Conservation (phyloP, 64 coral and sea anemone species). For the Stylophora pistillata region DNA sequence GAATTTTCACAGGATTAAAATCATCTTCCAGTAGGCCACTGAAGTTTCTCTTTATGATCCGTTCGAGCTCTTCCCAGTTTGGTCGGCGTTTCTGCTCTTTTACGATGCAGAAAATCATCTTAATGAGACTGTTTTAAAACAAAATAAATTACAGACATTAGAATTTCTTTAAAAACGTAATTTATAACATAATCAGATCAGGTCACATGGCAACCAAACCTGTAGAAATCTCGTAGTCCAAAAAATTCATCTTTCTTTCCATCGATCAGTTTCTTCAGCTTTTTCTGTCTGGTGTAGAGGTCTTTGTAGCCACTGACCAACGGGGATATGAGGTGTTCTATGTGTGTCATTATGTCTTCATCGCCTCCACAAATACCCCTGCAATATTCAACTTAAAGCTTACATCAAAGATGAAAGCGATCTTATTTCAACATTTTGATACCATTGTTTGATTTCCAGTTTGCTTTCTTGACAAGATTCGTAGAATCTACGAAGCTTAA, state of each 20-base stretch:
- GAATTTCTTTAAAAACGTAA: neutral
- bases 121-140: conserved; percentile 28
- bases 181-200: neutral
- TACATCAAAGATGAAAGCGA: neutral
- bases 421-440: too few species aligned
- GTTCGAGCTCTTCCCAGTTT: conserved; percentile 47
- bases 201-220: conserved; percentile 23
- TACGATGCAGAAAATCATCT: conserved; percentile 29
- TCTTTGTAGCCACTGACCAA: conserved; percentile 30
- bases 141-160: neutral
- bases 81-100: conserved; percentile 11
- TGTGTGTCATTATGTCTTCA: neutral
- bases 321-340: conserved; percentile 17
- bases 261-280: neutral
- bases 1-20: conserved; percentile 28
- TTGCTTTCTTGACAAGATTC: too few species aligned
- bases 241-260: conserved; percentile 62
- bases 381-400: neutral
- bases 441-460: too few species aligned
- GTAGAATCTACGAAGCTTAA: too few species aligned
- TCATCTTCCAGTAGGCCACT: conserved; percentile 47
- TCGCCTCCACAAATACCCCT: conserved; percentile 56
- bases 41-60: conserved; percentile 45
- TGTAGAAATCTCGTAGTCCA: conserved; percentile 66
- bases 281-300: conserved; percentile 44